Percentiles rank a stretch among this genome's conserved stretches.
Conservation (phyloP, 2,888 invertebrate genomes). For the Cyrtodaria siliqua region DNA sequence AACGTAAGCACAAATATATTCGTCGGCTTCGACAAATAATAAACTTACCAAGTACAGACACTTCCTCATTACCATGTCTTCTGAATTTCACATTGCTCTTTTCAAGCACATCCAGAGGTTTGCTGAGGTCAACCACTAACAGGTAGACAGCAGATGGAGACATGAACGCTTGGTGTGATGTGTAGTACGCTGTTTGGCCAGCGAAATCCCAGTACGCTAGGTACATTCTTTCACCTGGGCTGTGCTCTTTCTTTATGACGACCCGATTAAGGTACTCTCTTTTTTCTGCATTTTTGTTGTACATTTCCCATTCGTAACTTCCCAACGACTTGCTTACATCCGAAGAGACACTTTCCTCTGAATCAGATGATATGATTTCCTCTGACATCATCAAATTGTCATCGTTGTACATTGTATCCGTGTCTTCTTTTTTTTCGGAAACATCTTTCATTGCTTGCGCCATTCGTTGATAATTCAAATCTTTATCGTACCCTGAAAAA, state of each 20-base stretch:
- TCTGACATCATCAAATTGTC: too few species aligned
- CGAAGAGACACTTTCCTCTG: too few species aligned
- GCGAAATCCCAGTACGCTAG: slow-evolving; percentile 28
- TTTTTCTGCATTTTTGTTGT: neutral
- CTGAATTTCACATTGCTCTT: slow-evolving; percentile 9
- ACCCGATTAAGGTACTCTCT: neutral
- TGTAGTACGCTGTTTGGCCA: slow-evolving; percentile 21
- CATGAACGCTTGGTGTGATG: slow-evolving; percentile 21
- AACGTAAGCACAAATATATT: too few species aligned
- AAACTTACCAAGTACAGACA: slow-evolving; percentile 3
- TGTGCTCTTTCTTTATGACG: neutral
- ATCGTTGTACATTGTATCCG: too few species aligned
- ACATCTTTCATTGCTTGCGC: slow-evolving; percentile 6
- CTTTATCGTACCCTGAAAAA: slow-evolving; percentile 33
- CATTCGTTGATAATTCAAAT: slow-evolving; percentile 41
- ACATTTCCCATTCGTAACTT: neutral
- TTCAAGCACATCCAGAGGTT: neutral
- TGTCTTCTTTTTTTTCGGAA: too few species aligned
- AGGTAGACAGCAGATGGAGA: slow-evolving; percentile 7
- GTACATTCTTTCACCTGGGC: slow-evolving; percentile 7
- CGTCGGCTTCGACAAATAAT: too few species aligned
- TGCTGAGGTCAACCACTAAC: slow-evolving; percentile 17
- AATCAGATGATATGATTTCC: too few species aligned
- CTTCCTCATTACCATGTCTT: neutral
- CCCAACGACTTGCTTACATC: too few species aligned